Base-by-base conservation (phyloP, 1,140 invertebrate genomes). In the Psix sp. region DNA sequence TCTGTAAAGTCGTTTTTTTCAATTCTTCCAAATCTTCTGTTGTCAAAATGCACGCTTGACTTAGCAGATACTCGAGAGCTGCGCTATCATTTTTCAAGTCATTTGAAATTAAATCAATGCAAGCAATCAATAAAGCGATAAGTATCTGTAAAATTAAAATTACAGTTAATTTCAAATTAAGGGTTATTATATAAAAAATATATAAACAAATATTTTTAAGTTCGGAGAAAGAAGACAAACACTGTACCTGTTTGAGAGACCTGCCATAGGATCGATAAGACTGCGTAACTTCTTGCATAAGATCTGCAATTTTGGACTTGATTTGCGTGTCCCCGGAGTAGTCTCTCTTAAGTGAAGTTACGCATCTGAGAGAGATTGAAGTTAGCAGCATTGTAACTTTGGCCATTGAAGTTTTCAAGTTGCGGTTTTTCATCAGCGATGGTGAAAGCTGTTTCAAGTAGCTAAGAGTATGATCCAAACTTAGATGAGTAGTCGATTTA, bases 301-400 rank as follows among this genome's bases (percentile, higher is more conserved):
- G 40, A 15, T 84, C 77, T 0, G 79, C 56, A 5, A 87, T 40
- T 59, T 81, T 79, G 0, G 26, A 56, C 24, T 84, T 82, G 11
- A 87, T 81, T 16, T 74, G 60, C 0, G 73, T 40, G 9, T 81
- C 77, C 1, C 78, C 81, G 0, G 83, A 73, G 24, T 79, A 86
- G 49, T 82, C 81, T 1, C 63, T 56, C 14, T 81, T 81, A 78
- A 85, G 84, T 0, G 82, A 79, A 4, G 78, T 81, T 0, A 84
- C 74, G n/a, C 85, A 86, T 1, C 85, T 75, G 0, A 87, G 65
- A 0, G 84, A 79, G 46, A 87, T 66, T 0, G 84, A 87, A 1
- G 80, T 80, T 2, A 87, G 29, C 0, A 86, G 29, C 76, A 84
- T 86, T 0, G 78, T 80, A 0, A 85, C 62, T 26, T 85, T 85